phyloP scores from a whole-genome alignment of 2,113 vertebrate species.

The Pseudorectes ferrugineus region DNA sequence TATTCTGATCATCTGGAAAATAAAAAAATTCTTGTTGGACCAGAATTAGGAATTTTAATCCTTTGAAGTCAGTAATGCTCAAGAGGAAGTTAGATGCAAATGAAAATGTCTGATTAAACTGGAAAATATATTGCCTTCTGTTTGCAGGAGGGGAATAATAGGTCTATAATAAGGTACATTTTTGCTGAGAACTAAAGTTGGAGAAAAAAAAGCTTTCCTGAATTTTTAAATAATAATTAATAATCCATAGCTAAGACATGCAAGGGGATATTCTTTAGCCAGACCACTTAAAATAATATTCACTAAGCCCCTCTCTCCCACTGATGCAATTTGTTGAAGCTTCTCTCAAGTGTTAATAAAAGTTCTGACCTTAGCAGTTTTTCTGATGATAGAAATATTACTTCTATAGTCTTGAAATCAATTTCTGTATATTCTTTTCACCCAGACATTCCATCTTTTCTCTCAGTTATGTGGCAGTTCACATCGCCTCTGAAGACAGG shows the following conservation, averaged over 20 bases:
- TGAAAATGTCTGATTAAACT: background rate
- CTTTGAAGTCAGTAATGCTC: background rate
- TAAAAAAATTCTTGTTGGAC: background rate
- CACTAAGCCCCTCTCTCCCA: background rate
- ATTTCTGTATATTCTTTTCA: background rate
- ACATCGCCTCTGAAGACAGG: background rate
- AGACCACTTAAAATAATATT: background rate
- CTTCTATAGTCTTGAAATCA: background rate
- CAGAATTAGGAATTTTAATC: background rate
- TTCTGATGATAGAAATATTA: background rate
- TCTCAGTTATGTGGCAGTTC: background rate
- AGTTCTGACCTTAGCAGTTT: background rate
- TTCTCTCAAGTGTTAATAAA: background rate
- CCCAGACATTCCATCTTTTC: background rate
- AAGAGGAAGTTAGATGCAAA: background rate
- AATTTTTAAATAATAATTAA: background rate
- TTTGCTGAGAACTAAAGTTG: background rate
- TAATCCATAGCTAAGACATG: background rate
- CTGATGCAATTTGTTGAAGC: background rate
- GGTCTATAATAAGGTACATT: background rate
- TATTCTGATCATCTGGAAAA: background rate
- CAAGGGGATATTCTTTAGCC: background rate
- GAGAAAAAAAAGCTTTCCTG: background rate
- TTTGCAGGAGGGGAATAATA: background rate
- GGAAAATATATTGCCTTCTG: background rate